Evolutionary conservation across 2,797 vertebrate genomes (phyloP).

Genomic region (Myotis planiceps): DNA sequence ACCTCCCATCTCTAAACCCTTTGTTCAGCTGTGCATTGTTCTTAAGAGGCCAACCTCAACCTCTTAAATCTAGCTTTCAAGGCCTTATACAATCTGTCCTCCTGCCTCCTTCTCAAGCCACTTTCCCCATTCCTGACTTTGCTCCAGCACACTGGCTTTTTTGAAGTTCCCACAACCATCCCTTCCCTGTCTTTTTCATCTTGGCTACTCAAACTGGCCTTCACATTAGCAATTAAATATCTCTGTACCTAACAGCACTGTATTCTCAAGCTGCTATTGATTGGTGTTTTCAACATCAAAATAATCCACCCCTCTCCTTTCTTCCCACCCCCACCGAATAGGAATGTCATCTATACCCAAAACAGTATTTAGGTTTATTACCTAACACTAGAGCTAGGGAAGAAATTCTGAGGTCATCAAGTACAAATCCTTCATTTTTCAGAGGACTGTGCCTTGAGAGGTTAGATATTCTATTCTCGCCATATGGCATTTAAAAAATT

Average conservation of each 20-base stretch:
- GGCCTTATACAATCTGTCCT: neutral
- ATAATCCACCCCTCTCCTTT: neutral
- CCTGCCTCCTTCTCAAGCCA: neutral
- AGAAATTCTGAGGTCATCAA: slow-evolving; percentile 4
- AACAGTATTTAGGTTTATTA: slow-evolving; percentile 24
- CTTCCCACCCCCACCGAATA: neutral
- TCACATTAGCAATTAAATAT: neutral
- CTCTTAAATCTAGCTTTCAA: neutral
- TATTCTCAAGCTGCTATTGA: neutral
- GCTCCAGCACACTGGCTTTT: neutral
- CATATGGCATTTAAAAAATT: slow-evolving; percentile 8
- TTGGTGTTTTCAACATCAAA: slow-evolving; percentile 29
- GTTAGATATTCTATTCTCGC: neutral
- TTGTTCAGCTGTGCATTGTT: neutral
- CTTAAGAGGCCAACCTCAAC: neutral
- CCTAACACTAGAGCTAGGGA: neutral
- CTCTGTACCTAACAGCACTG: neutral
- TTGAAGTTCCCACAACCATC: neutral
- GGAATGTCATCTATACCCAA: neutral
- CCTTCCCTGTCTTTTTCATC: neutral
- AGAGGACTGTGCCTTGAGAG: neutral
- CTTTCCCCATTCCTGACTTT: neutral
- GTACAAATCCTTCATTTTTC: slow-evolving; percentile 27
- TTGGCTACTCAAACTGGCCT: neutral
- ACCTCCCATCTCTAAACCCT: neutral